Conservation (phyloP, 2,888 invertebrate species). For the Oxyteleia sp. region DNA sequence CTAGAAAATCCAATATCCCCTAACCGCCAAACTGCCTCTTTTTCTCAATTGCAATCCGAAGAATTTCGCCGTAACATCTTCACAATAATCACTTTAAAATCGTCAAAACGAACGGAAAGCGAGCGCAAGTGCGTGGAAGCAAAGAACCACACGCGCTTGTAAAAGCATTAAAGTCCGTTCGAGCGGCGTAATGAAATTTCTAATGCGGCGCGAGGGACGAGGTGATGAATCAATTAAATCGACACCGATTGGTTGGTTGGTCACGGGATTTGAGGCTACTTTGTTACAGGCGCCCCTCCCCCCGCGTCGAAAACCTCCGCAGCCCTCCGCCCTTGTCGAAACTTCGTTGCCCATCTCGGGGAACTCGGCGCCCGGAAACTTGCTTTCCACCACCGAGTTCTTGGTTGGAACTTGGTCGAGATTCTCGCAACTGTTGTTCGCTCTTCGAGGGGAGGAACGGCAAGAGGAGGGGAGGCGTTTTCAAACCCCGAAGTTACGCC, state of each 20-base stretch:
- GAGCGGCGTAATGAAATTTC: slow-evolving; percentile 80
- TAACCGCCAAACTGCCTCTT: too few species aligned
- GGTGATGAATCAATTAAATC: slow-evolving; percentile 81
- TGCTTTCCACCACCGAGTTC: slow-evolving; percentile 50
- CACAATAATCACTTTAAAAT: too few species aligned
- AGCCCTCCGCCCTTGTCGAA: slow-evolving; percentile 36
- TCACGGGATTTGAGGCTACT: slow-evolving; percentile 70
- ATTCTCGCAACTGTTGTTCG: slow-evolving; percentile 70
- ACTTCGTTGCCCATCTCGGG: slow-evolving; percentile 61
- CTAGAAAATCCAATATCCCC: too few species aligned
- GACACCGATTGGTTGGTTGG: slow-evolving; percentile 71
- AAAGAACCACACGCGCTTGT: slow-evolving; percentile 39
- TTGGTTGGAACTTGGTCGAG: slow-evolving; percentile 63
- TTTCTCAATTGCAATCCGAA: too few species aligned
- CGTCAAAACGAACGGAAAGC: slow-evolving; percentile 6
- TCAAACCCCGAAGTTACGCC: slow-evolving; percentile 78
- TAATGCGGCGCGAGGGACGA: slow-evolving; percentile 78
- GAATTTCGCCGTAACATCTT: too few species aligned
- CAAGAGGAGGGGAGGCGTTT: slow-evolving; percentile 64
- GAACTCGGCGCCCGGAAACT: slow-evolving; percentile 66
- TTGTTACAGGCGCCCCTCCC: slow-evolving; percentile 46
- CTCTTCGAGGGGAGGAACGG: slow-evolving; percentile 41
- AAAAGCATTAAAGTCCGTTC: slow-evolving; percentile 66
- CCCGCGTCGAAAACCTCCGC: slow-evolving; percentile 1
- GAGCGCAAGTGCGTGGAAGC: not conserved